Evolutionary conservation across 2,113 vertebrate genomes (phyloP).

Genomic region (Acrocephalus arundinaceus): DNA sequence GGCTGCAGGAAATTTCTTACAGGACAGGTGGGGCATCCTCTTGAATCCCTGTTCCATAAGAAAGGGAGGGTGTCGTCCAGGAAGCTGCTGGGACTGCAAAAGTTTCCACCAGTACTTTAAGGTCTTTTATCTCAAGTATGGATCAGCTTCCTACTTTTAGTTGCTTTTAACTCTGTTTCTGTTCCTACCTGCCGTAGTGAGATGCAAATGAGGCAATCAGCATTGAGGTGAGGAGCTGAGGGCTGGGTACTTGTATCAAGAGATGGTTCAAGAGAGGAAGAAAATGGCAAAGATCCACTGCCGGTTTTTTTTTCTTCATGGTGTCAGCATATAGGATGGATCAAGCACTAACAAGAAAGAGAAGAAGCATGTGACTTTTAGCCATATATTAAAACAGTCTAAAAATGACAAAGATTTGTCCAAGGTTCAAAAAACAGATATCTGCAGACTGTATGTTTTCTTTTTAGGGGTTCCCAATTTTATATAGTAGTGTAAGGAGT

Average conservation of each 20-base stretch:
- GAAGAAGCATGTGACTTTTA: background rate
- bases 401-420: background rate
- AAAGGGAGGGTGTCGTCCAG: background rate
- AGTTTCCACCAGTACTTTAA: background rate
- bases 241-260: background rate
- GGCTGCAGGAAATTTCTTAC: background rate
- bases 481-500: background rate
- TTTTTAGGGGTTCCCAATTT: background rate
- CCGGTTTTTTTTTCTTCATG: background rate
- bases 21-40: background rate
- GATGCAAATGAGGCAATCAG: background rate
- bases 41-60: background rate
- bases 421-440: background rate
- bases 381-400: background rate
- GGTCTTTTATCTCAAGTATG: background rate
- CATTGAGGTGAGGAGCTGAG: background rate
- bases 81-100: background rate
- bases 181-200: background rate
- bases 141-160: background rate
- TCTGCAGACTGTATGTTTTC: background rate
- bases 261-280: background rate
- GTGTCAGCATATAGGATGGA: background rate
- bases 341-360: background rate
- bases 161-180: background rate
- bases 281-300: background rate